phyloP scores from a whole-genome alignment of 2,888 invertebrate genomes.

The Stegana nigrithorax region DNA sequence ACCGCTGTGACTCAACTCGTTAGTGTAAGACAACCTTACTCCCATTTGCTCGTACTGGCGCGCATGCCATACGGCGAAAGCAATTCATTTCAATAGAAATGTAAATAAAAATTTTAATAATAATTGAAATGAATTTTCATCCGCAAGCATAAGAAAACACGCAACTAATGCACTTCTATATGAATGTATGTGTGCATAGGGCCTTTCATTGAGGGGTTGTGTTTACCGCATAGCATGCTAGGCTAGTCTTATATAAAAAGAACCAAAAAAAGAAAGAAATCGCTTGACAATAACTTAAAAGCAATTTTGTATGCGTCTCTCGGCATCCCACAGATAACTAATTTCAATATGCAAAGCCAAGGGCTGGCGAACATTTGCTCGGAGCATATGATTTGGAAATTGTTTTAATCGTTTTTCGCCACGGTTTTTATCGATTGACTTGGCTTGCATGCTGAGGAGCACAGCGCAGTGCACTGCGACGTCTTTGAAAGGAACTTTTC shows the following conservation, averaged over 20 bases:
- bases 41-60: constrained; percentile 7
- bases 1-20: not conserved
- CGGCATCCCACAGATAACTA: constrained; percentile 44
- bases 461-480: too few species aligned
- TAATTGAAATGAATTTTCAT: constrained; percentile 53
- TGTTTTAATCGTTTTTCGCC: constrained; percentile 41
- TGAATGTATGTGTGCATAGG: not conserved
- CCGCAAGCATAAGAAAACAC: constrained; percentile 1
- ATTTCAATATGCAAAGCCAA: constrained; percentile 32
- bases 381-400: constrained; percentile 53
- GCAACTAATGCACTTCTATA: constrained; percentile 1
- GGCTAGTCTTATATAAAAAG: too few species aligned
- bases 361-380: constrained; percentile 31
- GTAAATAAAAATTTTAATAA: constrained; percentile 62
- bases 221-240: constrained; percentile 16
- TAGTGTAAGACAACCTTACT: not conserved
- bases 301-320: not conserved
- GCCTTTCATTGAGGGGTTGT: constrained; percentile 32
- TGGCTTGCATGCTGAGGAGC: not conserved
- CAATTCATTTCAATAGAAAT: constrained; percentile 63
- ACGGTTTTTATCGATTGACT: constrained; percentile 14
- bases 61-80: constrained; percentile 25
- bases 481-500: too few species aligned
- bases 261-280: too few species aligned
- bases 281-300: constrained; percentile 32